phyloP scores from a whole-genome alignment of 1,140 invertebrate species.

The Megalopta genalis region DNA sequence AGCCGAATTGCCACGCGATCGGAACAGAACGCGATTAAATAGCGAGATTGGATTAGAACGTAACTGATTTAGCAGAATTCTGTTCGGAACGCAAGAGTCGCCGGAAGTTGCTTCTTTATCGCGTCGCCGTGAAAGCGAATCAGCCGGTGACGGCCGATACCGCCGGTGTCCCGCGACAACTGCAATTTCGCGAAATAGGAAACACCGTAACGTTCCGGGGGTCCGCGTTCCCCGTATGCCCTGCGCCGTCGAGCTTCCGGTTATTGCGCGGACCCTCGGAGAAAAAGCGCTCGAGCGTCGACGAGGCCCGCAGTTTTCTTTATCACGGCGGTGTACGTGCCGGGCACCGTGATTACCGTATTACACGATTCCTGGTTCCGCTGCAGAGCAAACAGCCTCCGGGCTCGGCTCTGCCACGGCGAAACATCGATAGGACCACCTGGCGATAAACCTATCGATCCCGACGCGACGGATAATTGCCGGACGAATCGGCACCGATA shows the following conservation, averaged over 20 bases:
- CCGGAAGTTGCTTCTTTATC: not conserved
- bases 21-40: no score
- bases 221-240: not conserved
- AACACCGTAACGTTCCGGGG: not conserved
- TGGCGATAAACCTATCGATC: not conserved
- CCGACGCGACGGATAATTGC: not conserved
- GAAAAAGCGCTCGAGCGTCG: not conserved
- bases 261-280: constrained; percentile 20
- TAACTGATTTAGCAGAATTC: no score
- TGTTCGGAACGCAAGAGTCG: no score
- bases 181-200: constrained; percentile 21
- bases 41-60: no score
- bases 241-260: not conserved
- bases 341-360: constrained; percentile 35
- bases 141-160: not conserved
- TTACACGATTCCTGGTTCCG: constrained; percentile 2
- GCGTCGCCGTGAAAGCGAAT: not conserved
- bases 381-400: constrained; percentile 13
- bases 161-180: not conserved
- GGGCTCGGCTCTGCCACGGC: not conserved
- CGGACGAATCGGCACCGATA: no score
- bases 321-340: constrained; percentile 25
- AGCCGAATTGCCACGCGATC: no score
- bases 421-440: constrained; percentile 23
- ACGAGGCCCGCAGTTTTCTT: constrained; percentile 22